These are phyloP conservation scores for Cotesia congregata DNA, from an alignment of 2,888 invertebrate genomes.

Conservation along the genomic window DNA sequence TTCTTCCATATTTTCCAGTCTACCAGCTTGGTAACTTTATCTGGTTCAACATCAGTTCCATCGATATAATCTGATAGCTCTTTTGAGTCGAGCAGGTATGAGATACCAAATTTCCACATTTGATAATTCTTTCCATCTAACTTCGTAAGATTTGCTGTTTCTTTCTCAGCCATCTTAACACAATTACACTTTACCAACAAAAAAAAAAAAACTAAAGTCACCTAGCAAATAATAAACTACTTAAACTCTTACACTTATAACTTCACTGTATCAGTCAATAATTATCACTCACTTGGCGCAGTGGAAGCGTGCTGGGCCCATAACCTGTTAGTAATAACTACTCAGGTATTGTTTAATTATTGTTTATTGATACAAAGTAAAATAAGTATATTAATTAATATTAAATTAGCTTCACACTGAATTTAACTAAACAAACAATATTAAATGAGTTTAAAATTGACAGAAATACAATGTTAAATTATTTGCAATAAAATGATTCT, in stretches of 20 bases:
- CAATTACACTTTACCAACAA: neutral
- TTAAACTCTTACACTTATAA: neutral
- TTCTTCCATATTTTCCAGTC: too few species aligned
- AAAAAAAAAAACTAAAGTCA: neutral
- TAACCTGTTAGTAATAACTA: neutral
- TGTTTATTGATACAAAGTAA: neutral
- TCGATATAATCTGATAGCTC: too few species aligned
- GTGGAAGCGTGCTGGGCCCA: neutral
- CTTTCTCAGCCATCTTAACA: neutral
- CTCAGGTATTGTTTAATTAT: neutral
- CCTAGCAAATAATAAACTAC: neutral
- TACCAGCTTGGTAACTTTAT: too few species aligned
- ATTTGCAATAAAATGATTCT: neutral
- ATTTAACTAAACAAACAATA: neutral
- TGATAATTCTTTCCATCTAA: neutral
- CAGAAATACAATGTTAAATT: neutral
- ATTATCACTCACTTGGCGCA: neutral
- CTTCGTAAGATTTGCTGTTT: neutral
- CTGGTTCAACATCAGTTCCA: too few species aligned
- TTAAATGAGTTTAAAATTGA: neutral
- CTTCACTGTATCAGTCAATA: neutral
- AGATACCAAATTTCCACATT: neutral
- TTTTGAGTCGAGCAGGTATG: too few species aligned
- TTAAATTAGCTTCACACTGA: neutral
- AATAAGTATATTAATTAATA: slow-evolving; percentile 1